Base-by-base conservation (phyloP, 2,797 vertebrate species). In the Fringilla coelebs region DNA sequence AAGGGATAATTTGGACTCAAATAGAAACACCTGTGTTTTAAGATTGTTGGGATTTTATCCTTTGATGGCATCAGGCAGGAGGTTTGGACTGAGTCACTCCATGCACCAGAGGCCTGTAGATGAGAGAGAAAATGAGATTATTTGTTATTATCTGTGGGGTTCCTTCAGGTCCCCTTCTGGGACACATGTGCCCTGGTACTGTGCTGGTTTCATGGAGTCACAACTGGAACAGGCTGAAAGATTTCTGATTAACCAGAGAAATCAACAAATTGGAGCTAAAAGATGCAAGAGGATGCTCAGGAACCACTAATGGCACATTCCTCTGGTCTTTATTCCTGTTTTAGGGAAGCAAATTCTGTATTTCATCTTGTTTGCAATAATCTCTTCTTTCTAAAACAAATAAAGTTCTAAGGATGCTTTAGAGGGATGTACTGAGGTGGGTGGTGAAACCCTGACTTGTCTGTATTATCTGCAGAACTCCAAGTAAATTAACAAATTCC, bases 141-240 rank as follows among this genome's bases (percentile, higher is more conserved):
- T n/a, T 28, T 2, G 0, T 51, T 54, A 8, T 68, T 49, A 51
- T 68, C 46, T 76, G 4, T 28, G 1, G 3, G 32, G 22, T 76
- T 79, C 57, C 55, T 77, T 31, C 48, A 80, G 60, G 54, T 67
- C 13, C 57, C 28, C 2, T 46, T 18, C 57, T 52, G 25, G 40
- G 40, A 34, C 45, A 51, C 5, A 0, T 4, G 46, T 67, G 63
- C 48, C 45, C 20, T 2, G 3, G 10, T 2, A 15, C 58, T 25
- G 55, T 7, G 11, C 52, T 55, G 67, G 6, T 83, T 61, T 57
- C 28, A 14, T 5, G 18, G 48, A 17, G 13, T 8, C 55, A 67
- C 49, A 34, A 8, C 24, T 46, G 43, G 60, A 85, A 61, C 9
- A 32, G 73, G 31, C 43, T 73, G 40, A 82, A 76, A 80, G 11